These are phyloP conservation scores for Anarrhichthys ocellatus DNA, from an alignment of 2,113 vertebrate genomes.

Conservation along the genomic window DNA sequence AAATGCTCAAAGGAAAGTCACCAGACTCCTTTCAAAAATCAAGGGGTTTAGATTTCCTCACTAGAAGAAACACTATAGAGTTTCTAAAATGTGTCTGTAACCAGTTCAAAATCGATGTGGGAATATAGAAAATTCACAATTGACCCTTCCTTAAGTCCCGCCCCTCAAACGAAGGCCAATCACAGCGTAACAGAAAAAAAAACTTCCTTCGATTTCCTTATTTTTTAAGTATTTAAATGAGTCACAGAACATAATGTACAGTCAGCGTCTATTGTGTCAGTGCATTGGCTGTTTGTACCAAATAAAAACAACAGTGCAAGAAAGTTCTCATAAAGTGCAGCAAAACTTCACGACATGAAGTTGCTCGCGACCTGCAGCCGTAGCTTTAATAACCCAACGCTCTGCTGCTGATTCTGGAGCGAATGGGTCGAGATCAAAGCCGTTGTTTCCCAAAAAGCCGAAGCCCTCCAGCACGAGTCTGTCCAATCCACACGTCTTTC, in stretches of 20 bases:
- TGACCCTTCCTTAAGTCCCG: no score
- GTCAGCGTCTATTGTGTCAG: background rate
- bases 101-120: background rate
- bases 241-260: background rate
- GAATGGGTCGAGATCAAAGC: background rate
- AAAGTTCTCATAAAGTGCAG: background rate
- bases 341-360: background rate
- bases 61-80: background rate
- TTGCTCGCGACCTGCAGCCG: background rate
- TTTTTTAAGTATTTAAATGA: background rate
- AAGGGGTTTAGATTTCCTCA: background rate
- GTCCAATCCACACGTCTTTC: background rate
- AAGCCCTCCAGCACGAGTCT: no score
- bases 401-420: background rate
- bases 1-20: background rate
- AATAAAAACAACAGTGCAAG: background rate
- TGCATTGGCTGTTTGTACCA: background rate
- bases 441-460: background rate
- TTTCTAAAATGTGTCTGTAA: background rate
- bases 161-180: no score
- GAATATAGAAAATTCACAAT: no score
- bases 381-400: background rate
- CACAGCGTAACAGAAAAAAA: background rate
- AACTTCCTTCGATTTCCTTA: background rate
- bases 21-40: background rate